Evolutionary conservation across 2,888 invertebrate genomes (phyloP), one percentile per base, ranked within the genome.

Genomic region (Lepidocyrtoides sp.): DNA sequence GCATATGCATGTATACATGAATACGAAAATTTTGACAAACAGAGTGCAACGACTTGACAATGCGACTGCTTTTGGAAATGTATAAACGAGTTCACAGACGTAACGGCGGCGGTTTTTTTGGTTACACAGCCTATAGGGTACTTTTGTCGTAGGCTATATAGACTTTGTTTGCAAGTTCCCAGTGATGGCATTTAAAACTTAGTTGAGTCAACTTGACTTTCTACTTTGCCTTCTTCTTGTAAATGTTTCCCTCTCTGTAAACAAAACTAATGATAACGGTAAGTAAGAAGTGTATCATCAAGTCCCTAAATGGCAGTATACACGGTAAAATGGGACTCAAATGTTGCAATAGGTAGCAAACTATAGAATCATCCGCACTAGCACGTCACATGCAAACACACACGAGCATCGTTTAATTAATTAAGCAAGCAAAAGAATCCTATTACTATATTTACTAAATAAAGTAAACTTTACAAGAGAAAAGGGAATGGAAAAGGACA

Each of bases 401-500:
- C 36, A 79, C 32, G 44, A 82, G 79, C 69, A 83, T 81, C 90
- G 57, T 75, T 88, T 91, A 91, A 92, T 89, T 93, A 93, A 93
- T 93, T 93, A 92, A 93, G 91, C 89, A 93, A 93, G 92, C 93
- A 92, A 91, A 91, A 87, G 89, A 92, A 93, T 92, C 92, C n/a
- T n/a, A n/a, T n/a, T n/a, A n/a, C n/a, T n/a, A n/a, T n/a, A n/a
- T n/a, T n/a, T n/a, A n/a, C n/a, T n/a, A n/a, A n/a, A n/a, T n/a
- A n/a, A n/a, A n/a, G n/a, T n/a, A n/a, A n/a, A n/a, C n/a, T n/a
- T n/a, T n/a, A n/a, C n/a, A n/a, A n/a, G n/a, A n/a, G n/a, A n/a
- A n/a, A n/a, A n/a, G n/a, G n/a, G n/a, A n/a, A n/a, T n/a, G n/a
- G n/a, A n/a, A n/a, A n/a, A n/a, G n/a, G n/a, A n/a, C n/a, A n/a